Evolutionary conservation across 2,888 invertebrate genomes (phyloP), one percentile per base, ranked within the genome.

Genomic region (Oegoconia quadripuncta): DNA sequence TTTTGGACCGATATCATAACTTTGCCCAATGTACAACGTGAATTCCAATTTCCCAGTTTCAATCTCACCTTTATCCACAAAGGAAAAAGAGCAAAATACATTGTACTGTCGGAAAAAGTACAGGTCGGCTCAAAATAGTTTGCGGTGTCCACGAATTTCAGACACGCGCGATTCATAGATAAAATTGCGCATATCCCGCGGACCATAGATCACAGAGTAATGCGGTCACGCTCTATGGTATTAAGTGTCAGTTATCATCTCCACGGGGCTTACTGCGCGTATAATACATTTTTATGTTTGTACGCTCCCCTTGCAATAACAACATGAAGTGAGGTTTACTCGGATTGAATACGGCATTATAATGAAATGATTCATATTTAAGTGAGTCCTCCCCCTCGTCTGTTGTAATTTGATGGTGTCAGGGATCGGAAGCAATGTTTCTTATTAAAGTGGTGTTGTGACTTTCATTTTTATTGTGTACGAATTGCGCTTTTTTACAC

Each of bases 361-460:
- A 87, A 87, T 86, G 86, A 86, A 87, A 86, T 87, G 86, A 87
- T 87, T 86, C 87, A 87, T 87, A 87, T 87, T 86, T 86, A 87
- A 87, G 84, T 87, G 83, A 86, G 84, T 86, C 67, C 74, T 79
- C 82, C 86, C 84, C 82, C 68, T 66, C 66, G 63, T 58, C 64
- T 61, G 65, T 66, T 74, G 70, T 78, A 78, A 79, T 80, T 81
- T 77, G 80, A 78, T 78, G 74, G 81, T 76, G 81, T 77, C 71
- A 65, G 78, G 74, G 73, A 69, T 77, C 71, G 74, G 72, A 81
- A 81, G 80, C 76, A 73, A 86, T 84, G 81, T 84, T 83, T 87
- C 86, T 87, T 87, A 81, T 84, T 84, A 84, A 78, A 78, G 74
- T 74, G 76, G 70, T 79, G 78, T 79, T 81, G 70, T 77, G 81